Evolutionary conservation across 2,797 vertebrate species (phyloP).

Genomic region (Poecile montanus): DNA sequence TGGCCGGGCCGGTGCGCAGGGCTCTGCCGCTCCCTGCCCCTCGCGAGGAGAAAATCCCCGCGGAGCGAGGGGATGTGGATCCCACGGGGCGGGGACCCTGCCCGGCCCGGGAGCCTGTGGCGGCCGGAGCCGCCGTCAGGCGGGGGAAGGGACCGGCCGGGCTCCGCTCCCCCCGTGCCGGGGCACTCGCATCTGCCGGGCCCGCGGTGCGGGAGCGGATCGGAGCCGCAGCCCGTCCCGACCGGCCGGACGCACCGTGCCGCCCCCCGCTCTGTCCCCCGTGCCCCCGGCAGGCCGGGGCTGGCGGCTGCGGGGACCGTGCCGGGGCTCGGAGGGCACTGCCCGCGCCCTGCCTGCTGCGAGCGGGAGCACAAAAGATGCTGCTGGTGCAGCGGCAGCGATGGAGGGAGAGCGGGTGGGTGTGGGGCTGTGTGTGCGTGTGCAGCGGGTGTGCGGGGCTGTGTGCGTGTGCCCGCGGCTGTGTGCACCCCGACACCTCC

Average conservation of each 20-base stretch:
- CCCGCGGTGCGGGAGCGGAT: neutral
- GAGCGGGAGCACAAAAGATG: constrained; percentile 43
- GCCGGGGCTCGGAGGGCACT: neutral
- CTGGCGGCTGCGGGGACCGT: neutral
- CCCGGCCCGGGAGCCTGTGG: neutral
- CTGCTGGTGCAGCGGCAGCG: neutral
- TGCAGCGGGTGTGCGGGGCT: neutral
- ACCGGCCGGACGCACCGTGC: neutral
- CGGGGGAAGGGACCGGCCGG: neutral
- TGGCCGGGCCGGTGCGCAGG: neutral
- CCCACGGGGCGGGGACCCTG: neutral
- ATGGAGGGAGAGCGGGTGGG: neutral
- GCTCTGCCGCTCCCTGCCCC: neutral
- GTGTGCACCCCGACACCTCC: neutral
- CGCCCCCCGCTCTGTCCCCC: neutral
- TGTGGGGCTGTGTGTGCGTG: neutral
- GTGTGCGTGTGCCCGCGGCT: neutral
- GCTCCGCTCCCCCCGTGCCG: neutral
- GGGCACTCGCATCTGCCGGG: neutral
- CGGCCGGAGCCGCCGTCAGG: neutral
- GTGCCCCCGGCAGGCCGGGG: neutral
- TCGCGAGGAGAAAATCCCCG: neutral
- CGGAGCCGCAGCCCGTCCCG: neutral
- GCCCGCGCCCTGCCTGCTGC: neutral
- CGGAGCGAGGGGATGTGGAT: neutral